phyloP scores from a whole-genome alignment of 2,113 vertebrate genomes.

The Thamnophis sirtalis region DNA sequence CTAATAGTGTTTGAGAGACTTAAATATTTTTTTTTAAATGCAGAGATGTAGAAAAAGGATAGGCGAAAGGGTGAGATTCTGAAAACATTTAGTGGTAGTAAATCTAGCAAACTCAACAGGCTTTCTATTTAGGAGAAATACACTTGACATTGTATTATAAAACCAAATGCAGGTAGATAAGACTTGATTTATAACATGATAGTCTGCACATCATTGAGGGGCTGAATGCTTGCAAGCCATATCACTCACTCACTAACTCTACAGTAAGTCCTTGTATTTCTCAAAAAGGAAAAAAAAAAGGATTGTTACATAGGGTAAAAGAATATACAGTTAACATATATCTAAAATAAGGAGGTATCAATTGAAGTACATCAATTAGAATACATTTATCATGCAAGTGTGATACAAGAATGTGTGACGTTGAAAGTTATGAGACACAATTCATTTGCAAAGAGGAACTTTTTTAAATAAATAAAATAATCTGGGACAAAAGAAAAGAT shows the following conservation, averaged over 20 bases:
- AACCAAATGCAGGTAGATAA: not conserved
- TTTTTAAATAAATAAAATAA: slow-evolving; percentile 4
- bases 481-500: slow-evolving; percentile 65
- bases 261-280: not conserved
- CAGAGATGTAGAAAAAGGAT: not conserved
- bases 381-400: not conserved
- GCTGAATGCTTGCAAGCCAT: not conserved
- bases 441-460: slow-evolving; percentile 41
- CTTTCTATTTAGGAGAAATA: not conserved
- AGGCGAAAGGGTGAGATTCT: not conserved
- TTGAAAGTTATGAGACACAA: not conserved
- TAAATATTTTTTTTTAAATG: not conserved
- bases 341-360: not conserved
- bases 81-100: not conserved
- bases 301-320: not conserved
- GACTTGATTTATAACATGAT: not conserved
- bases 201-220: not conserved
- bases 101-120: not conserved
- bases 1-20: not conserved
- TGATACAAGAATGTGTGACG: not conserved
- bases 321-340: not conserved
- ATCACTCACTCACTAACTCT: not conserved
- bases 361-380: not conserved
- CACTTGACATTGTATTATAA: not conserved
- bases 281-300: not conserved